Percentiles rank a stretch among this genome's conserved stretches.
Conservation (phyloP, 2,113 vertebrate species). For the Mugil cephalus region DNA sequence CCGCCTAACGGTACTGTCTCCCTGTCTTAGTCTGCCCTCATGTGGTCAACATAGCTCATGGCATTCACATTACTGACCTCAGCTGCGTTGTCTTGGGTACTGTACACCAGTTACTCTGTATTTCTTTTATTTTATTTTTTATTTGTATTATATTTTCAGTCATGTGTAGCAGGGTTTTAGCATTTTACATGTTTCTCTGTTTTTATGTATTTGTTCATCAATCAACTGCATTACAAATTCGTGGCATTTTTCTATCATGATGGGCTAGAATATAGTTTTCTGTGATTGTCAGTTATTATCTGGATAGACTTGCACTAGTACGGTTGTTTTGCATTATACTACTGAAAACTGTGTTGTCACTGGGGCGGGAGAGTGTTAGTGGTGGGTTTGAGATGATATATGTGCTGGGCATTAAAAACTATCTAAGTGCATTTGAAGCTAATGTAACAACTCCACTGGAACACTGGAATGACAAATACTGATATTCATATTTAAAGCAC, state of each 20-base stretch:
- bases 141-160: neutral
- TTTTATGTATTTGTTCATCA: slow-evolving; percentile 22
- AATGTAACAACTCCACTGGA: slow-evolving; percentile 50
- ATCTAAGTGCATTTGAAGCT: slow-evolving; percentile 33
- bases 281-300: slow-evolving; percentile 37
- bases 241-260: slow-evolving; percentile 17
- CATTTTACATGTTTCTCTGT: neutral
- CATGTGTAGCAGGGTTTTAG: neutral
- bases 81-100: slow-evolving; percentile 25
- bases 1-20: neutral
- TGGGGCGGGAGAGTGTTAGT: slow-evolving; percentile 23
- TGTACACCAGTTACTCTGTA: slow-evolving; percentile 20
- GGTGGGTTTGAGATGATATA: slow-evolving; percentile 10
- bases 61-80: slow-evolving; percentile 57
- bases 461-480: slow-evolving; percentile 70
- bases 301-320: slow-evolving; percentile 76
- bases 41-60: slow-evolving; percentile 54
- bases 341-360: slow-evolving; percentile 64
- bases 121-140: slow-evolving; percentile 1
- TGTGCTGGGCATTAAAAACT: slow-evolving; percentile 61
- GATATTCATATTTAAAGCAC: slow-evolving; percentile 28
- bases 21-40: slow-evolving; percentile 60
- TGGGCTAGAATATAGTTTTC: slow-evolving; percentile 19
- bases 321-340: slow-evolving; percentile 71
- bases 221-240: slow-evolving; percentile 34